These are phyloP conservation scores for Dicentrarchus labrax DNA, from an alignment of 2,113 vertebrate genomes.

Conservation along the genomic window DNA sequence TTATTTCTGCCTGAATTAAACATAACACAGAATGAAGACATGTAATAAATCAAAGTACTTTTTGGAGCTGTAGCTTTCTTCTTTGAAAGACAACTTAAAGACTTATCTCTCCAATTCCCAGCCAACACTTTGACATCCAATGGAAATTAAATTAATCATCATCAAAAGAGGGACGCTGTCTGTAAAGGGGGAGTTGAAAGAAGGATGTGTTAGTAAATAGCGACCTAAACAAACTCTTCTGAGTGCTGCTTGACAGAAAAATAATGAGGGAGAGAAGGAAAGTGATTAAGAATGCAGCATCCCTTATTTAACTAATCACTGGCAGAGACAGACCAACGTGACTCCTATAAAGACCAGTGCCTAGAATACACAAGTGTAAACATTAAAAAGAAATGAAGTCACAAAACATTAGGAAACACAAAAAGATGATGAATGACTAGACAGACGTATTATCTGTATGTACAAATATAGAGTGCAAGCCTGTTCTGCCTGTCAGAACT, in stretches of 20 bases:
- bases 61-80: constrained; percentile 35
- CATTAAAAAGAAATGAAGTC: constrained; percentile 9
- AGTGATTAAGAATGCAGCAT: constrained; percentile 62
- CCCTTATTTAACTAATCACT: constrained; percentile 55
- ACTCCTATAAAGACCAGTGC: constrained; percentile 41
- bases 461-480: not conserved
- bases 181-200: constrained; percentile 44
- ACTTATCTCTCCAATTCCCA: constrained; percentile 39
- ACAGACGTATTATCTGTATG: constrained; percentile 6
- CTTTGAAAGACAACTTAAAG: constrained; percentile 54
- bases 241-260: constrained; percentile 62
- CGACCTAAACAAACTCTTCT: constrained; percentile 59
- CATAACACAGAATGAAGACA: constrained; percentile 37
- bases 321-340: constrained; percentile 30
- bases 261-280: constrained; percentile 66
- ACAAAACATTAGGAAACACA: constrained; percentile 6
- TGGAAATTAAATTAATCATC: constrained; percentile 64
- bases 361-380: constrained; percentile 26
- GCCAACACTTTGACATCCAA: constrained; percentile 44
- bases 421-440: constrained; percentile 1
- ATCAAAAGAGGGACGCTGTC: constrained; percentile 47
- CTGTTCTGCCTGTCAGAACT: not conserved
- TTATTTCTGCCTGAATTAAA: constrained; percentile 51
- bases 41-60: constrained; percentile 58
- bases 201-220: constrained; percentile 62